Evolutionary conservation across 2,888 invertebrate species (phyloP), one percentile per base, ranked within the genome.

Genomic region (Zhuqinia jingwanae): DNA sequence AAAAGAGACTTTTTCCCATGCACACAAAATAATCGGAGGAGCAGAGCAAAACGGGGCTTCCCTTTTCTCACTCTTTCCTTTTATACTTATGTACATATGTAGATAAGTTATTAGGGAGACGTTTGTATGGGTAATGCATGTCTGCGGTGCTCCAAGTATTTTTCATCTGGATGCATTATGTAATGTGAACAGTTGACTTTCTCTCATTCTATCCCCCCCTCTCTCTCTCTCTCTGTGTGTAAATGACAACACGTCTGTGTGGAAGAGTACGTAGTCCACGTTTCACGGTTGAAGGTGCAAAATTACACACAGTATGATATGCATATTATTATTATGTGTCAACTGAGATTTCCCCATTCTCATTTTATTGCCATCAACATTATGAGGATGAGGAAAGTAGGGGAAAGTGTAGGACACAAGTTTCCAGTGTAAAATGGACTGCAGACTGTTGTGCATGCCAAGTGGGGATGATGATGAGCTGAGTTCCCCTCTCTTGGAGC

Each of bases 201-300:
- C n/a, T n/a, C n/a, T n/a, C n/a, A n/a, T n/a, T n/a, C n/a, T n/a
- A n/a, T n/a, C n/a, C n/a, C n/a, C n/a, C n/a, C n/a, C n/a, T n/a
- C n/a, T n/a, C n/a, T n/a, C n/a, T n/a, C n/a, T n/a, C n/a, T 76
- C 47, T 27, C 20, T 60, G 60, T 27, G 73, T 76, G 63, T 45
- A 77, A 65, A 77, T 77, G 76, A 77, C 83, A 77, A 76, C 77
- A 76, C 77, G 76, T 77, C 65, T 47, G 25, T 65, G 20, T 63
- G 27, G 53, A 5, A n/a, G 17, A 20, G 25, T 20, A 58, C n/a
- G 20, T 25, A 11, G 30, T 45, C 36, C n/a, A 20, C 47, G 45
- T 76, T 84, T 53, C 30, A 65, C 11, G 76, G 76, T 25, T 63
- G 82, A 70, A 83, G 47, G 83, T 45, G 60, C 63, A 76, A n/a